Base-by-base conservation (phyloP, 1,140 invertebrate genomes). In the Maniola jurtina region DNA sequence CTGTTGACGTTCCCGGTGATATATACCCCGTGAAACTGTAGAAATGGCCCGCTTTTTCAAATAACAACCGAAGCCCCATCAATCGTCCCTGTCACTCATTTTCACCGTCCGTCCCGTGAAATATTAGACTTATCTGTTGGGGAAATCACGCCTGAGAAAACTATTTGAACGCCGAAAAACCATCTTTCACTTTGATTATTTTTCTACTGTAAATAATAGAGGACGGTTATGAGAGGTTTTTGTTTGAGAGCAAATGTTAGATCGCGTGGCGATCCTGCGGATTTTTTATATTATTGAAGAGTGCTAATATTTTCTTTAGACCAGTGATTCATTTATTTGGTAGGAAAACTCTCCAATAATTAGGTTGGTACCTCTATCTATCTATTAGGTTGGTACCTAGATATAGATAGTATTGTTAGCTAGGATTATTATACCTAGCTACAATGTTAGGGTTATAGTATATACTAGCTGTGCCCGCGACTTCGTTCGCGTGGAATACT, bases 101-200 rank as follows among this genome's bases (percentile, higher is more conserved):
- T 83, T 73, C 81, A 82, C 77, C 75, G 83, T 76, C 73, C 78
- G 73, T 76, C 69, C 67, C 68, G 68, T 81, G 79, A 90, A 88
- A 90, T 90, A 90, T 90, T 84, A 84, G 75, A 79, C 80, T 86
- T 88, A 88, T 88, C 87, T 86, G 82, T 86, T 73, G 80, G 70
- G 74, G 75, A 82, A 80, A 86, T 87, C 84, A 77, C 80, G 80
- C 61, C 78, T 70, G 78, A 68, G 80, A 87, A 86, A 87, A 87
- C 86, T 86, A 89, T 83, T 84, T 74, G 73, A 68, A 69, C 71
- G 75, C 72, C 77, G 68, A 69, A 85, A 84, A 88, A 88, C 83
- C 86, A 88, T 90, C 82, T 81, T 86, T 90, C 88, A 88, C 75
- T 86, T 83, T 85, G 81, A 88, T 90, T 90, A 84, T 87, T 89